A percentile compares a stretch with the other conserved stretches of the same genome.
Conservation (phyloP, 1,140 invertebrate species). For the Drosophila ficusphila region DNA sequence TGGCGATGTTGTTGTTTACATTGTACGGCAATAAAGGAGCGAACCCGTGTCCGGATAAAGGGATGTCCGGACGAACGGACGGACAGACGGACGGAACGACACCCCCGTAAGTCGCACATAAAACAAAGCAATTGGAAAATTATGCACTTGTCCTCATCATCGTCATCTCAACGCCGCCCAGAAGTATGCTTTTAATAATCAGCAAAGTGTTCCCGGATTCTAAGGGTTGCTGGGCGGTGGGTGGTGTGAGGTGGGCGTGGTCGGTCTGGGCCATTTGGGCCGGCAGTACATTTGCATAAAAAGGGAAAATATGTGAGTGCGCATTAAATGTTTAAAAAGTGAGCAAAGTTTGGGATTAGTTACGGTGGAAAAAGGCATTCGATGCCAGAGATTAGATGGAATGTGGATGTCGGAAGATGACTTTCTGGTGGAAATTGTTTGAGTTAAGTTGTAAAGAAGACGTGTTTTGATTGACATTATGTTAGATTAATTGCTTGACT, state of each 20-base stretch:
- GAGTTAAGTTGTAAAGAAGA: too few relatives aligned
- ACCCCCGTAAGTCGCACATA: constrained; percentile 51
- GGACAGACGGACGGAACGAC: neutral
- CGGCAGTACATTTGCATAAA: constrained; percentile 54
- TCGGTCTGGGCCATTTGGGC: constrained; percentile 18
- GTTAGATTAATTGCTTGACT: neutral
- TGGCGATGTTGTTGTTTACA: constrained; percentile 65
- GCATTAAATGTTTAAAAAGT: constrained; percentile 36
- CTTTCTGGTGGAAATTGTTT: neutral
- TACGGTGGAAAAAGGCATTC: constrained; percentile 1
- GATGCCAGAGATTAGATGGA: constrained; percentile 12
- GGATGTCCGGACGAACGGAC: neutral
- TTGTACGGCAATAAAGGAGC: constrained; percentile 68
- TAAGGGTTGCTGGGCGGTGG: constrained; percentile 15
- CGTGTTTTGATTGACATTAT: neutral
- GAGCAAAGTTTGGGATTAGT: constrained; percentile 42
- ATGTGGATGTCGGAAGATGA: constrained; percentile 22
- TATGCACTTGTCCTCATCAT: constrained; percentile 72
- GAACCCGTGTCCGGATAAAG: neutral
- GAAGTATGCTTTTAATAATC: constrained; percentile 78
- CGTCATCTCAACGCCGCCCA: constrained; percentile 38
- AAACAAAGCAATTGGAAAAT: constrained; percentile 83
- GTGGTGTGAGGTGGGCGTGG: constrained; percentile 32
- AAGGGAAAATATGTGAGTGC: constrained; percentile 39
- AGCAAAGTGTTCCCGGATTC: constrained; percentile 57